A percentile compares a stretch with the other conserved stretches of the same genome.
Evolutionary conservation across 2,113 vertebrate species (phyloP).

Genomic region (Python bivittatus): DNA sequence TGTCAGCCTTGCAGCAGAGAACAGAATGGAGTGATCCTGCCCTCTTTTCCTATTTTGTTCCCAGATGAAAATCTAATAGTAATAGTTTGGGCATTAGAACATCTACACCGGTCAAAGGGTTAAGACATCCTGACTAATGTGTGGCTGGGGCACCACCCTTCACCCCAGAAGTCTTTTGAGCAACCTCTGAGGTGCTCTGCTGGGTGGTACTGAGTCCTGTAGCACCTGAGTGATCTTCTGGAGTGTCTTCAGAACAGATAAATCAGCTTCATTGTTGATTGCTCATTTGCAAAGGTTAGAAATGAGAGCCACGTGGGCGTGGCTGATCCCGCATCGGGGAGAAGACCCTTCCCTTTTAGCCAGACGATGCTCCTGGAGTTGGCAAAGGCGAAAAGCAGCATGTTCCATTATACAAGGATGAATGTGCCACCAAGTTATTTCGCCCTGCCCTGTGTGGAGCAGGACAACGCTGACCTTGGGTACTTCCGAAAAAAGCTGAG

Average conservation of each 20-base stretch:
- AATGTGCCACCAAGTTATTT: not conserved
- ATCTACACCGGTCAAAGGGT: not conserved
- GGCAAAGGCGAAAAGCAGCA: not conserved
- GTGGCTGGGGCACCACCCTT: not conserved
- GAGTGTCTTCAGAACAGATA: not conserved
- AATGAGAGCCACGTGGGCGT: rapidly evolving
- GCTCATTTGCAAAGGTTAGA: rapidly evolving
- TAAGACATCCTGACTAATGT: not conserved
- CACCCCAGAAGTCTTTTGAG: no score
- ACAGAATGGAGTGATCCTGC: no score
- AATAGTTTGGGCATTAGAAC: not conserved
- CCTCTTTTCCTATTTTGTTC: no score
- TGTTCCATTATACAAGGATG: not conserved
- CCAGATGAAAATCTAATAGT: not conserved
- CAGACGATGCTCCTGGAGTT: not conserved
- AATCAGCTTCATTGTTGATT: not conserved
- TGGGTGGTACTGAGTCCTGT: not conserved
- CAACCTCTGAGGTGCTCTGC: no score
- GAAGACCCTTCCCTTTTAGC: rapidly evolving
- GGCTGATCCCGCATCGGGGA: not conserved
- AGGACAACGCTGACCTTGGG: not conserved
- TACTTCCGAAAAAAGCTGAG: not conserved
- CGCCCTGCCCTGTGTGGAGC: not conserved
- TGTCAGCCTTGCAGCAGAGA: not conserved
- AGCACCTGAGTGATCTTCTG: not conserved